Base-by-base conservation (phyloP, 1,140 invertebrate species). In the Hirudo medicinalis region DNA sequence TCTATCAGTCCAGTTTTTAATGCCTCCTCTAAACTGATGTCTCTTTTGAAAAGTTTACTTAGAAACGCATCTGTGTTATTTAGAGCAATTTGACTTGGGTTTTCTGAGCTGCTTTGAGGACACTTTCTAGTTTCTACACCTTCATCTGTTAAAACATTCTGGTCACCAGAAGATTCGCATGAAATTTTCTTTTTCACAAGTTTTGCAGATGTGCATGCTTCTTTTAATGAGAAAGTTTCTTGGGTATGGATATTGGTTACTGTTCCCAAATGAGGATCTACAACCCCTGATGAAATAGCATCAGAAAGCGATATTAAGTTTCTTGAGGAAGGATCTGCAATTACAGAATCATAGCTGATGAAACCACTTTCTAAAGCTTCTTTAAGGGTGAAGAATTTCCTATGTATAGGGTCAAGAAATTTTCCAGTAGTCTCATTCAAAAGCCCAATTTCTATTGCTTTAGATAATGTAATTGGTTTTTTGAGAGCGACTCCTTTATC, bases 241-340 rank as follows among this genome's bases (percentile, higher is more conserved):
- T 32, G 22, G 57, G 57, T 63, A 22, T 25, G 9, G 22, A 63
- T 25, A 22, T 63, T 63, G 57, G 22, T 25, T 25, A 68, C 27
- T 54, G 29, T 70, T 20, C 75, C 66, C 81, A 19, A 17, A 36
- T 71, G 69, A 15, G 89, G 88, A 84, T 94, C 91, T 70, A 94
- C 86, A 68, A 94, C 85, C 75, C 89, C 89, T 76, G 87, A 89
- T 54, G 86, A 84, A 70, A 91, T 79, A 54, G 92, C 91, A 72
- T 86, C 85, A 80, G 93, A 92, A 76, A 94, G 88, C 77, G 88
- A 91, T 69, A 96, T 85, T 79, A 88, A 90, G 78, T 91, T 89
- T 27, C 86, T 87, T 57, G 87, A 89, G 75, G 87, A 84, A 0
- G 89, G 87, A 81, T 93, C 89, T 78, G 88, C 89, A 79, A 94